Base-by-base conservation (phyloP, 2,113 vertebrate genomes). In the Morone saxatilis region DNA sequence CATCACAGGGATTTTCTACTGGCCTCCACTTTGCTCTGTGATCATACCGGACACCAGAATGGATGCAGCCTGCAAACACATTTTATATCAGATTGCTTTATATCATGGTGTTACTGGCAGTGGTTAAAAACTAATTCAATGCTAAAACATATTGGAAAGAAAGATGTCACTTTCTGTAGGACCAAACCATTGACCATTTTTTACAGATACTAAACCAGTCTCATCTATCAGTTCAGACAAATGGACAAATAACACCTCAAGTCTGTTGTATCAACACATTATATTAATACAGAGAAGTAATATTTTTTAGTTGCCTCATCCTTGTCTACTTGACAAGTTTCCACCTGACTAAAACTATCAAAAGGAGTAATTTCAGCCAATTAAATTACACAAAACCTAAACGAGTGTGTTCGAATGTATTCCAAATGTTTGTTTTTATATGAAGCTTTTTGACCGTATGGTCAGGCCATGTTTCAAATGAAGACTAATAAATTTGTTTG, bases 21-120 rank as follows among this genome's bases (percentile, higher is more conserved):
- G 87, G n/a, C 25, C 83, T 92, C 95, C 95, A 96, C 59, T 61
- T 60, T 22, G 92, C 85, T 43, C 79, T 45, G 16, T 95, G 88
- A 1, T 93, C 88, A 40, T 95, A 88, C 41, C 11, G 79, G 54
- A 84, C 76, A 14, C 86, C 92, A 9, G 88, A 71, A 25, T 95
- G 84, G 75, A 90, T 11, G 56, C 95, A 96, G 43, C 95, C 95
- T 95, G 61, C 8, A 87, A 79, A 78, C 51, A 85, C 38, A 87
- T 22, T n/a, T n/a, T 19, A 53, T 5, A 71, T 56, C 22, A 56
- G 7, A 53, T 68, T 38, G 43, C 14, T 72, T 56, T 25, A 54
- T 63, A 11, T 43, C 20, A 43, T 31, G 31, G 41, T 20, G 7
- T 13, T 9, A 54, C 5, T 13, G 10, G 45, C 2, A 47, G 43